Base-by-base conservation (phyloP, 2,888 invertebrate species). In the Drosophila pullipes region DNA sequence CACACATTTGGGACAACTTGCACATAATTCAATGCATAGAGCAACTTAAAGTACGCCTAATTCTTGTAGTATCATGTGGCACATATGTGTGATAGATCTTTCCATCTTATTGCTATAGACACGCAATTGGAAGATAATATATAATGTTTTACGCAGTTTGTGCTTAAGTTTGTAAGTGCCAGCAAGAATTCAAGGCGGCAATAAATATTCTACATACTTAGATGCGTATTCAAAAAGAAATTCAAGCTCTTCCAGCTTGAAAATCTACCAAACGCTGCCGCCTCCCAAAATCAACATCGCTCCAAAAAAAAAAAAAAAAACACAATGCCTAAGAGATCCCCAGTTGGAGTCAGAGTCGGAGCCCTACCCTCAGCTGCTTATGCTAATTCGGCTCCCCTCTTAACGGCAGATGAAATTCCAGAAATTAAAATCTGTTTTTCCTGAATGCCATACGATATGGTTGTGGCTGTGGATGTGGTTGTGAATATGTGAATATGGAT, bases 381-480 rank as follows among this genome's bases (percentile, higher is more conserved):
- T 85, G 89, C 75, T 82, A 85, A 85, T 85, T 66, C 50, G n/a
- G 64, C 33, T 76, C 68, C 79, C 69, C 75, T 68, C 68, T 69
- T 68, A 70, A 59, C 70, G 57, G 63, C 63, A 58, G 49, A 64
- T 65, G 50, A 60, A 71, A 74, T 67, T 69, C 69, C 66, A 69
- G 65, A 81, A 74, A 71, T 59, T 73, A 57, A 79, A 82, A 77
- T 82, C 77, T 66, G 71, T 69, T 82, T 78, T 61, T 83, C 78
- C 82, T 64, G 81, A 74, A 82, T 77, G 82, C 88, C 76, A 83
- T 72, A 50, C 72, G 88, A 85, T 85, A 88, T 84, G 82, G 64
- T 55, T 55, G 49, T 67, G 57, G 18, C 11, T 57, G 66, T 73
- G 69, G 60, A 1, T 28, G 35, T 66, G 62, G 39, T 2, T 57